Evolutionary conservation across 2,113 vertebrate species (phyloP), one percentile per base, ranked within the genome.

Genomic region (Heptranchias perlo): DNA sequence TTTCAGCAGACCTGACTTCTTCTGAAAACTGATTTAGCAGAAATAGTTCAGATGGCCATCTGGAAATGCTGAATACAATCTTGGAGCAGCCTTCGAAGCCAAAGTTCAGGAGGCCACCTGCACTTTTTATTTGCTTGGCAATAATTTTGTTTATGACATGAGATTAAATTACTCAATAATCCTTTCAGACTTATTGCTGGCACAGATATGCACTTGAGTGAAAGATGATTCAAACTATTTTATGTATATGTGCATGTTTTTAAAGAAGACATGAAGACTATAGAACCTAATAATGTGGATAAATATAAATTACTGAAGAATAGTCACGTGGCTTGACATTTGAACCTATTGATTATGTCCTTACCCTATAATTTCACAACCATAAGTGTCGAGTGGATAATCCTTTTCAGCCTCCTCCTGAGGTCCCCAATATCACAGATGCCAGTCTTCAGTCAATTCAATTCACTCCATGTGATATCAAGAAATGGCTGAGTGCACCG

Each of bases 51-150:
- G 21, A 21, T 62, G 1, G 54, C 89, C 58, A 93, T 64, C 89
- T 93, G 89, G 89, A 39, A 91, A 49, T 8, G 3, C 18, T 35
- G 69, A 73, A 73, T 73, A 73, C 4, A 82, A 4, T 54, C 84
- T 7, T 52, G 11, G 49, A 52, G 13, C 35, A 62, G 8, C 23
- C 58, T 93, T 62, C 39, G 1, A 62, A 21, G 35, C 16, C 89
- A 39, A 64, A 93, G 89, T 62, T 93, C 54, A 62, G 58, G 35
- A 93, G 58, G 89, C 58, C 89, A 93, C 89, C 89, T 93, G 58
- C 58, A 93, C 35, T 93, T 93, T 44, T 93, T 62, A 62, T 62
- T 89, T 62, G 35, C 58, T 93, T 93, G 89, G 89, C 89, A 93
- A 93, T 62, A 58, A 62, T 62, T 4, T 62, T 39, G 18, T 8